Percentiles rank a stretch among this genome's conserved stretches.
These are phyloP conservation scores for Malurus splendens DNA, from an alignment of 2,797 vertebrate species.

Conservation along the genomic window DNA sequence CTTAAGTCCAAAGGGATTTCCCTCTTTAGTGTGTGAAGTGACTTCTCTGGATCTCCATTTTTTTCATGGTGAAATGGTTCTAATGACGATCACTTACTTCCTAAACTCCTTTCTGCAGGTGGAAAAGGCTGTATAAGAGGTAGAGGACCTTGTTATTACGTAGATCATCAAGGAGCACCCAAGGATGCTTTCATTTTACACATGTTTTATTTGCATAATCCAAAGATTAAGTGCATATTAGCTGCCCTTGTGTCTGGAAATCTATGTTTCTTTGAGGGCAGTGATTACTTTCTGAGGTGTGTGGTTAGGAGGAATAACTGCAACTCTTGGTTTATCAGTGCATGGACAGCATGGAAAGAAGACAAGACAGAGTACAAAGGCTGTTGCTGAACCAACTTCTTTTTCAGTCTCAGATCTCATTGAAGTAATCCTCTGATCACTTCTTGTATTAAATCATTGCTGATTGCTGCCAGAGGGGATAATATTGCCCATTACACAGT, in stretches of 20 bases:
- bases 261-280: not conserved
- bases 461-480: not conserved
- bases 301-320: not conserved
- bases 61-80: not conserved
- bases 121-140: not conserved
- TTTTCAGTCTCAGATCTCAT: not conserved
- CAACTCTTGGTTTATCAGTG: not conserved
- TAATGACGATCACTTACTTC: not conserved
- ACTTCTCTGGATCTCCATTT: not conserved
- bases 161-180: not conserved
- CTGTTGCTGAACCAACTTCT: not conserved
- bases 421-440: not conserved
- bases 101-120: not conserved
- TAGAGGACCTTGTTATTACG: not conserved
- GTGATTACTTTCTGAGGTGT: not conserved
- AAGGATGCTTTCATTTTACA: not conserved
- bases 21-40: not conserved
- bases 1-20: not conserved
- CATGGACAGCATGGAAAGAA: not conserved
- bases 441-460: not conserved
- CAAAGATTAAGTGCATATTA: not conserved
- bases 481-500: no score
- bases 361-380: not conserved
- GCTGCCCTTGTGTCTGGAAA: not conserved
- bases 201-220: not conserved